Conservation (phyloP, 2,113 vertebrate genomes). For the Megaptera novaeangliae region DNA sequence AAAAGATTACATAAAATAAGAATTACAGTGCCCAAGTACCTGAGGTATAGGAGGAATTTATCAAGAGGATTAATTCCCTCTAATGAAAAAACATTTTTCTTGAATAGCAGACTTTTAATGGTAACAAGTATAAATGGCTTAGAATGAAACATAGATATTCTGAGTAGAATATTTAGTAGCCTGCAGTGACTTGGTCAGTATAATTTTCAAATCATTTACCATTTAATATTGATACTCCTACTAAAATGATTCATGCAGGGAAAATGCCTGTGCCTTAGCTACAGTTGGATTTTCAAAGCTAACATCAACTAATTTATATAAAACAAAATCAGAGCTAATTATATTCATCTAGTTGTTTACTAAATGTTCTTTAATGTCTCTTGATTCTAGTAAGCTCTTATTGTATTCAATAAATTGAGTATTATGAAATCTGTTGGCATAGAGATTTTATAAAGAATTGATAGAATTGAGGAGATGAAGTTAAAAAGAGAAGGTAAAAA, state of each 20-base stretch:
- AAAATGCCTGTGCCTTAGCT: constrained; percentile 9
- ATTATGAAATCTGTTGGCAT: background rate
- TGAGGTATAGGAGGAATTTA: constrained; percentile 9
- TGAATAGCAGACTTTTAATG: constrained; percentile 3
- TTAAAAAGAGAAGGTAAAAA: background rate
- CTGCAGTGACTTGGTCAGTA: background rate
- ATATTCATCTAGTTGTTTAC: background rate
- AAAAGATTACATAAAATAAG: constrained; percentile 53
- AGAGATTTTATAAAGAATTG: background rate
- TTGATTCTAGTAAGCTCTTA: constrained; percentile 16
- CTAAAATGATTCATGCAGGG: background rate
- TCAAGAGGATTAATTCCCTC: constrained; percentile 44
- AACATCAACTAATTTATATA: constrained; percentile 40
- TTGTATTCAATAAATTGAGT: background rate
- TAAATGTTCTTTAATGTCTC: constrained; percentile 2
- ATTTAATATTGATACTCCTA: constrained; percentile 9
- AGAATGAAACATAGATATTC: constrained; percentile 18
- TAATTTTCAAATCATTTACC: constrained; percentile 43
- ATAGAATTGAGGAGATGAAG: background rate
- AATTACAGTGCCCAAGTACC: background rate
- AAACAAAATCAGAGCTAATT: constrained; percentile 17
- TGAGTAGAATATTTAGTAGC: background rate
- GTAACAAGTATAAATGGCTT: constrained; percentile 2
- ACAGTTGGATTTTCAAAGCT: background rate
- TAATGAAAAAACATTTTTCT: constrained; percentile 40